Conservation (phyloP, 2,888 invertebrate species). For the Catotricha subobsoleta region DNA sequence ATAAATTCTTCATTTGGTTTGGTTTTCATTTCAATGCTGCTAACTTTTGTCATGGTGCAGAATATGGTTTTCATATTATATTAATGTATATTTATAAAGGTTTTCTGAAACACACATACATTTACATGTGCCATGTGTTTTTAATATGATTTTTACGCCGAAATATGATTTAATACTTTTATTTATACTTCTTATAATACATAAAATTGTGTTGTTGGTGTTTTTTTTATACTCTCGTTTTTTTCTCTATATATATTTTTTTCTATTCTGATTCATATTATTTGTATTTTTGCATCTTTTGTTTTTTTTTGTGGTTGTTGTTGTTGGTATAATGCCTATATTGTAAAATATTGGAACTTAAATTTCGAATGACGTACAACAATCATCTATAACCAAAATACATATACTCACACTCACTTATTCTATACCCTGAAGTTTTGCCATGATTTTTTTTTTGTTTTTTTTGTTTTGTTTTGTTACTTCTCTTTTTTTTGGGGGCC, state of each 20-base stretch:
- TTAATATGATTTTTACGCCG: slow-evolving; percentile 15
- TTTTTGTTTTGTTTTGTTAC: not conserved
- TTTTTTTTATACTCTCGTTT: not conserved
- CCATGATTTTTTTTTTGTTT: not conserved
- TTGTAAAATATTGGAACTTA: not conserved
- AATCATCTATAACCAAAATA: no score
- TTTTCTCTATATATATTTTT: not conserved
- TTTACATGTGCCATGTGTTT: slow-evolving; percentile 14
- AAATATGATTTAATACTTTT: slow-evolving; percentile 15
- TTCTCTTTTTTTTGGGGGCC: not conserved
- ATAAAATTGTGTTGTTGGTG: not conserved
- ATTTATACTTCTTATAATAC: slow-evolving; percentile 10
- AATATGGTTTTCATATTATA: no score
- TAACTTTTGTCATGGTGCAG: no score
- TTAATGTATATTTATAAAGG: no score
- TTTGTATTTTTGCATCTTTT: not conserved
- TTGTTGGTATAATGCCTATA: no score
- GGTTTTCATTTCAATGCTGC: no score
- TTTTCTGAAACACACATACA: no score
- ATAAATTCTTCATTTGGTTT: no score
- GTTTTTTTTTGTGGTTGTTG: no score
- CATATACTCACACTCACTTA: no score
- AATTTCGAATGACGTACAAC: no score
- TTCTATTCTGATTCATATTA: not conserved
- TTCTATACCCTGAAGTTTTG: slow-evolving; percentile 1